Evolutionary conservation across 1,140 invertebrate genomes (phyloP), one percentile per base, ranked within the genome.

Genomic region (Meloidogyne floridensis): DNA sequence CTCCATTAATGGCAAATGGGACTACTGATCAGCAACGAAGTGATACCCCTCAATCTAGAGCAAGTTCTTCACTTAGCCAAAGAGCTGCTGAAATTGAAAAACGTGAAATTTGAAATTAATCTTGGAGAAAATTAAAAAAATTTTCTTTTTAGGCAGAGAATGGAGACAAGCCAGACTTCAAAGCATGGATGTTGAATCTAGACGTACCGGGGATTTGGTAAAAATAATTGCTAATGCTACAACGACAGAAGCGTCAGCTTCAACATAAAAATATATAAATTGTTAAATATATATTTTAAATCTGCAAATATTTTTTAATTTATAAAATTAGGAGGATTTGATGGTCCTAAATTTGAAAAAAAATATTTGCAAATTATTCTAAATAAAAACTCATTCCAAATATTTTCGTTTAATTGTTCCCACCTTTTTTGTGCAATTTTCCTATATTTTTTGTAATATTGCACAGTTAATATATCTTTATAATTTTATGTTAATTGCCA

Each of bases 141-240:
- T 32, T 32, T 15, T 5, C n/a, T 65, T 65, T 65, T 65, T 65
- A 65, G 59, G n/a, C 3, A 65, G 83, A 51, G 84, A 81, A 53
- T 87, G 86, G 86, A 43, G 86, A 15, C 86, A 87, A 54, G 86
- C 86, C 4, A 85, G 86, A 32, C 56, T 87, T n/a, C 75, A 81
- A 51, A 75, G 59, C 43, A 72, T 87, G 70, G 87, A 87, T 56
- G 84, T 82, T 51, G 84, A 85, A 59, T 76, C 78, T 8, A 78
- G 83, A 54, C 81, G 87, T 72, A 84, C 86, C 2, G 86, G 86
- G 11, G 85, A 87, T 70, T 77, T 87, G 56, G 85, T 87, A 65
- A 77, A 84, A 86, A 32, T 86, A 43, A 76, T 84, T 8, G 79
- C 72, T 65, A 85, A 70, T 53, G 77, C 77, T 3, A 43, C 77